Conservation (phyloP, 1,140 invertebrate genomes). For the Halictus rubicundus region DNA sequence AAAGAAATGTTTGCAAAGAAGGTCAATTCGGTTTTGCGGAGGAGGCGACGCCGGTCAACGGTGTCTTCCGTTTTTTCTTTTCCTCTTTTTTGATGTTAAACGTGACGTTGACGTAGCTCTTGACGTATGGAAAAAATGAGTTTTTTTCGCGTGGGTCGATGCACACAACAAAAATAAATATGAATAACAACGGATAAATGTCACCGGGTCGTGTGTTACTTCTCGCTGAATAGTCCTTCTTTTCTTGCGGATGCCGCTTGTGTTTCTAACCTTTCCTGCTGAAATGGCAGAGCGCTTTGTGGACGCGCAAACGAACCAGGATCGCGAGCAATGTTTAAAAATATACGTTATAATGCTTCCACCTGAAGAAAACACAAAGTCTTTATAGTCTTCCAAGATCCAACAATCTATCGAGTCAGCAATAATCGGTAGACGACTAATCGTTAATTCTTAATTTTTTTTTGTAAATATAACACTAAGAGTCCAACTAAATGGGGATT, state of each 20-base stretch:
- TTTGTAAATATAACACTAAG: too few relatives aligned
- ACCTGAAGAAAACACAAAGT: too few relatives aligned
- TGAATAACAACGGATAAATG: constrained; percentile 46
- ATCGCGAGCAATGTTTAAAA: not conserved
- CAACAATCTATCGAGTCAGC: too few relatives aligned
- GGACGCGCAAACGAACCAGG: not conserved
- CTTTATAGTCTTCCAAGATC: too few relatives aligned
- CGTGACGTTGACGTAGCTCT: not conserved
- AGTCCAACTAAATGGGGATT: too few relatives aligned
- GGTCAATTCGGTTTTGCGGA: not conserved
- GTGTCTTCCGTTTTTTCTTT: not conserved
- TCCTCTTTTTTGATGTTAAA: not conserved
- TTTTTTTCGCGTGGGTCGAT: not conserved
- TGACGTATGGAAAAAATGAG: constrained; percentile 29
- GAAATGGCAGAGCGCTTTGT: constrained; percentile 7
- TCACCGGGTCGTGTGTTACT: constrained; percentile 34
- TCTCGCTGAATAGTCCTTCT: constrained; percentile 14
- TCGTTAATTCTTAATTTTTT: too few relatives aligned
- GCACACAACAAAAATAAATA: constrained; percentile 36
- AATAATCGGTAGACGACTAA: too few relatives aligned
- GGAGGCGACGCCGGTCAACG: not conserved
- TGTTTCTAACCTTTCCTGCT: constrained; percentile 2
- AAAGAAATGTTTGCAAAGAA: not conserved
- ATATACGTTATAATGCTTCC: not conserved
- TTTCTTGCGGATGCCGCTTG: not conserved